phyloP scores from a whole-genome alignment of 2,113 vertebrate genomes.

The Fulmarus glacialis region DNA sequence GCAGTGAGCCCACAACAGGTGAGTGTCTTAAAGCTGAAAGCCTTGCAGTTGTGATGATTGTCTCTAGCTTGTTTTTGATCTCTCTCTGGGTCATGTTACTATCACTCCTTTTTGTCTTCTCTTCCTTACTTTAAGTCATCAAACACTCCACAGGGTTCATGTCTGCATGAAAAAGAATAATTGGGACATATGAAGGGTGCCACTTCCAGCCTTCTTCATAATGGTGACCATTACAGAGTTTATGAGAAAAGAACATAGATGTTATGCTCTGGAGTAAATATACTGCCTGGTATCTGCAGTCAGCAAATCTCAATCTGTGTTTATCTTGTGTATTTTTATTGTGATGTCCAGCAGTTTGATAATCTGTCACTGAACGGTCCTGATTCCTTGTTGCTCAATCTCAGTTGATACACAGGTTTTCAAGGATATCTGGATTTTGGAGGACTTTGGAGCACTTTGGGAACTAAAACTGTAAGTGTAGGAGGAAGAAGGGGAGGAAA shows the following conservation, averaged over 20 bases:
- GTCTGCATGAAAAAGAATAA: background rate
- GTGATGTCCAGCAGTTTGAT: background rate
- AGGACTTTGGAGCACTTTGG: background rate
- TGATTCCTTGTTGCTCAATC: background rate
- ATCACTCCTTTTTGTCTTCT: background rate
- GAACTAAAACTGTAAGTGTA: background rate
- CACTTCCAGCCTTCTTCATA: background rate
- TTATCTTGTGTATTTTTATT: background rate
- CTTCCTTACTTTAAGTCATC: background rate
- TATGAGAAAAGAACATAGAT: background rate
- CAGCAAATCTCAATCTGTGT: background rate
- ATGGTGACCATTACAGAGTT: background rate
- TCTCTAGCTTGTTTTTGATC: accelerated
- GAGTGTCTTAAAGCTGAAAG: background rate
- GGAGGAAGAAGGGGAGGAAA: background rate
- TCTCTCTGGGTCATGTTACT: background rate
- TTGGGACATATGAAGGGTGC: background rate
- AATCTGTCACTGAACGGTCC: background rate
- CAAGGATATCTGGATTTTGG: background rate
- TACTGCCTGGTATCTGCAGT: background rate
- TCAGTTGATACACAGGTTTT: background rate
- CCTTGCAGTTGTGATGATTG: background rate
- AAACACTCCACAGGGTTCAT: background rate
- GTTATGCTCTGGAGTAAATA: background rate
- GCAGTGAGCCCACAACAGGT: background rate